Evolutionary conservation across 2,888 invertebrate genomes (phyloP).

Genomic region (Limulus polyphemus): DNA sequence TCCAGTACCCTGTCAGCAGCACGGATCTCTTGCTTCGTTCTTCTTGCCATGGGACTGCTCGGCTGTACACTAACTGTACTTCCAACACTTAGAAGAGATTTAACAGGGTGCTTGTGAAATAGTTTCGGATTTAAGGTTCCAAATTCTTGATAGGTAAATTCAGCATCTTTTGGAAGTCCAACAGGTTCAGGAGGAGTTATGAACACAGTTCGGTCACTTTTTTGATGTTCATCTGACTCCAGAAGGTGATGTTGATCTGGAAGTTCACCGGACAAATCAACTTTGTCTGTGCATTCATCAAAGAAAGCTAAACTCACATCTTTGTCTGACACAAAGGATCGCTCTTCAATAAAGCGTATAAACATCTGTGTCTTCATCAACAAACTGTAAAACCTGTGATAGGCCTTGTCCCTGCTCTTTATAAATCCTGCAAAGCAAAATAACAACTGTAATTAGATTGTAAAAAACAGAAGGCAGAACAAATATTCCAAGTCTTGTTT

Average conservation of each 20-base stretch:
- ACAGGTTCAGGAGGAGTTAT: slow-evolving; percentile 79
- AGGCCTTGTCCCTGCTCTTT: slow-evolving; percentile 68
- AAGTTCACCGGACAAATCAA: slow-evolving; percentile 26
- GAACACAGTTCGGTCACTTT: slow-evolving; percentile 82
- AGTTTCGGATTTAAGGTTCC: slow-evolving; percentile 38
- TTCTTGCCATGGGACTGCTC: slow-evolving; percentile 77
- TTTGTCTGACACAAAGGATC: slow-evolving; percentile 95
- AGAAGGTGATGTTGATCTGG: slow-evolving; percentile 48
- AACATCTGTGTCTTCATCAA: slow-evolving; percentile 94
- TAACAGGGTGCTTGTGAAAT: slow-evolving; percentile 34
- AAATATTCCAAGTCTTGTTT: neutral
- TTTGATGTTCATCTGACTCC: slow-evolving; percentile 59
- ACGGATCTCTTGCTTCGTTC: slow-evolving; percentile 91
- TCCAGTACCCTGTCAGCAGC: slow-evolving; percentile 60
- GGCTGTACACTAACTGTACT: slow-evolving; percentile 43
- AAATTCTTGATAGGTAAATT: slow-evolving; percentile 32
- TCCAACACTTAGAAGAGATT: slow-evolving; percentile 28
- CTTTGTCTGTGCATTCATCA: slow-evolving; percentile 86
- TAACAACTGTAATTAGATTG: neutral
- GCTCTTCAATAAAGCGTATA: slow-evolving; percentile 94
- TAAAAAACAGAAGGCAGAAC: neutral
- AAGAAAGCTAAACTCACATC: slow-evolving; percentile 92
- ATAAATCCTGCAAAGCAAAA: slow-evolving; percentile 49
- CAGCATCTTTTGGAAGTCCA: slow-evolving; percentile 28
- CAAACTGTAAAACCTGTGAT: slow-evolving; percentile 64